A percentile compares a stretch with the other conserved stretches of the same genome.
phyloP scores from a whole-genome alignment of 2,888 invertebrate species.

The Machimus rusticus region DNA sequence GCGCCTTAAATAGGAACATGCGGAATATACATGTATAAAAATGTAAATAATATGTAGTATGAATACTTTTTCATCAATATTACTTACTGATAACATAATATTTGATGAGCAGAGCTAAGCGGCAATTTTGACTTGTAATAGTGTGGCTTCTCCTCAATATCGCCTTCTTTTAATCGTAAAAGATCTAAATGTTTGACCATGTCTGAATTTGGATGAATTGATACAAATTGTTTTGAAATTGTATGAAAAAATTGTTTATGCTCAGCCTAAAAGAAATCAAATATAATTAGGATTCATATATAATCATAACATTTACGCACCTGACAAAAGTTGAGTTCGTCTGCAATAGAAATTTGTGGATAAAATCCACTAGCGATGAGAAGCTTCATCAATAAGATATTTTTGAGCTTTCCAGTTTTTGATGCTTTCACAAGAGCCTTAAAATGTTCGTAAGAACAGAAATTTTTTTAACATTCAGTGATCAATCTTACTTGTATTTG shows the following conservation, averaged over 20 bases:
- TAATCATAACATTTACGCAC: conserved; percentile 62
- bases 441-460: not conserved
- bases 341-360: conserved; percentile 94
- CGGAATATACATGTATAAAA: not conserved
- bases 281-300: conserved; percentile 50
- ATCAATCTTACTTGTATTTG: conserved; percentile 69
- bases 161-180: conserved; percentile 78
- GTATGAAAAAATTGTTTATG: conserved; percentile 86
- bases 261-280: conserved; percentile 66
- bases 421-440: conserved; percentile 71
- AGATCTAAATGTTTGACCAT: conserved; percentile 84
- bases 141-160: conserved; percentile 71
- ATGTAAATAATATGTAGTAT: not conserved
- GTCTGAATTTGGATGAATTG: conserved; percentile 88
- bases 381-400: conserved; percentile 75
- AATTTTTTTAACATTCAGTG: not conserved
- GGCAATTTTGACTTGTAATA: conserved; percentile 74
- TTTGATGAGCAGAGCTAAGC: conserved; percentile 83
- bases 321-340: conserved; percentile 89
- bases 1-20: not conserved
- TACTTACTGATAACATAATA: conserved; percentile 86
- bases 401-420: conserved; percentile 71
- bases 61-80: not conserved
- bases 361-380: conserved; percentile 93
- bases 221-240: conserved; percentile 85